Percentiles rank a stretch among this genome's conserved stretches.
Conservation (phyloP, 1,140 invertebrate species). For the Onthophagus taurus region DNA sequence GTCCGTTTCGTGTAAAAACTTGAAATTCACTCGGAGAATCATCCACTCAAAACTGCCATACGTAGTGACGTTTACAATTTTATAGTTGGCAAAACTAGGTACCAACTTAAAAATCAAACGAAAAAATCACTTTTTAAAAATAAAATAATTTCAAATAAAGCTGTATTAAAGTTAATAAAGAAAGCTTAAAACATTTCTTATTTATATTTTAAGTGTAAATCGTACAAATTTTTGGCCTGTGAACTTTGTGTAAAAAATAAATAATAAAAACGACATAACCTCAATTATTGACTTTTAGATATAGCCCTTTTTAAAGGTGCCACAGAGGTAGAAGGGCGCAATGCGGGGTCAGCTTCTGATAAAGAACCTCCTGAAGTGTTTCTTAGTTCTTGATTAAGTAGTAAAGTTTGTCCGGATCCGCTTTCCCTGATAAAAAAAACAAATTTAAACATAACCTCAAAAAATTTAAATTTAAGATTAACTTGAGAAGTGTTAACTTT, state of each 20-base stretch:
- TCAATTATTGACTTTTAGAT: conserved; percentile 18
- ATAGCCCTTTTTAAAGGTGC: conserved; percentile 18
- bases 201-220: too few species aligned
- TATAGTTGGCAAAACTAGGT: too few species aligned
- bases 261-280: too few species aligned
- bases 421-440: conserved; percentile 21
- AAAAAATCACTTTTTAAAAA: too few species aligned
- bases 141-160: background rate
- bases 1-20: background rate
- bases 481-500: conserved; percentile 22
- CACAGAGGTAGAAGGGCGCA: conserved; percentile 29
- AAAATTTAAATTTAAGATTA: conserved; percentile 1
- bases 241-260: too few species aligned
- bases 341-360: conserved; percentile 27
- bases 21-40: too few species aligned
- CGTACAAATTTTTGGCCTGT: too few species aligned
- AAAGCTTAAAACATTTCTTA: too few species aligned
- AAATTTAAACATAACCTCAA: background rate
- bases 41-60: too few species aligned
- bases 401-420: conserved; percentile 17
- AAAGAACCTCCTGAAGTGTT: conserved; percentile 27
- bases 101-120: too few species aligned
- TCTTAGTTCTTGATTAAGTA: conserved; percentile 21
- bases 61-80: too few species aligned
- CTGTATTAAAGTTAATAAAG: background rate